Base-by-base conservation (phyloP, 2,888 invertebrate genomes). In the Hyalella azteca region DNA sequence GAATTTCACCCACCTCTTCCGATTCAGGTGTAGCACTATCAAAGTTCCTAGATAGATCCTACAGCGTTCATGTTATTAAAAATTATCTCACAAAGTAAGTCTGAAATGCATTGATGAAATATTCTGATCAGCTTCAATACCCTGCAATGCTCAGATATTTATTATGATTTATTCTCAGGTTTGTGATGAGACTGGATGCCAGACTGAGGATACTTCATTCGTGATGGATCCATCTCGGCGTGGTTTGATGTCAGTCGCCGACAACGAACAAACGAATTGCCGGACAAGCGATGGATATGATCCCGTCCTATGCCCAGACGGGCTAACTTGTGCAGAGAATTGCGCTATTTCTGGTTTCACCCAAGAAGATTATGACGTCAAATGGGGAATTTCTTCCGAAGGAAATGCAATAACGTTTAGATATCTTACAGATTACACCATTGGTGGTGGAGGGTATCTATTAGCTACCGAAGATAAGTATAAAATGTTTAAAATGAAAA, bases 401-500 rank as follows among this genome's bases (percentile, higher is more conserved):
- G 66, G 66, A 66, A 36, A 32, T 36, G 32, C 66, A 9, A 66
- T 66, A 11, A 66, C 66, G 11, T 66, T 66, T 5, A 22, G 36
- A 36, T 66, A 66, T 36, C 66, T 36, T 36, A 66, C 66, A 9
- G 66, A 66, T 19, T 81, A 54, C 32, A 84, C 84, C 78, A 54
- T 80, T 48, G 82, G 84, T 7, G 75, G 80, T 79, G 59, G 81
- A 26, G 79, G 78, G 11, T 84, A 84, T 50, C 73, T 84, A 5
- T 77, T 83, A 48, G 84, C 81, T 26, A 45, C 40, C 29, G 75
- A 40, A 41, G 54, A 36, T 60, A 82, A 75, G 40, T 84, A 84
- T 76, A 78, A 77, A 77, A 82, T 84, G 83, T 84, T 84, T 81
- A 81, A 80, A 54, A 76, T 84, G 32, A 54, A 80, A 73, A 84